These are phyloP conservation scores for Cosmopolites sordidus DNA, from an alignment of 2,888 invertebrate species.

Conservation along the genomic window DNA sequence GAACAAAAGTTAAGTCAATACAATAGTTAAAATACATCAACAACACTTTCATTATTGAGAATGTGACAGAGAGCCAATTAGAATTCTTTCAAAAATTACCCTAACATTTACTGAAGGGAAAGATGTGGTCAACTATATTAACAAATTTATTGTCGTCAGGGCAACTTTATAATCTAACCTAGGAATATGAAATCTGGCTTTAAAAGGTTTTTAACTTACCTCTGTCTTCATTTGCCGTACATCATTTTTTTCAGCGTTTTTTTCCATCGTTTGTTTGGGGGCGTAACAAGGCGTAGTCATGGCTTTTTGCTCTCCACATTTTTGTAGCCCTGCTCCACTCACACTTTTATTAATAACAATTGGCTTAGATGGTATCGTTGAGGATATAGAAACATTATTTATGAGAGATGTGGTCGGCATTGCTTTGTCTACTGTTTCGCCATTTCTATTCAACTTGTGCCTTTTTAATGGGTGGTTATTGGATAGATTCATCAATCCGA, in stretches of 20 bases:
- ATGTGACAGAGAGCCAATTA: too few species aligned
- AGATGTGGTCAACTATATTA: too few species aligned
- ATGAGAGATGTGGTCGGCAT: too few species aligned
- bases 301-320: slow-evolving; percentile 2
- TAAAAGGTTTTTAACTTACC: too few species aligned
- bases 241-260: slow-evolving; percentile 9
- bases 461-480: slow-evolving; percentile 44
- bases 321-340: slow-evolving; percentile 4
- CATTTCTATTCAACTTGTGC: slow-evolving; percentile 37
- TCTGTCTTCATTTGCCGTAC: background rate
- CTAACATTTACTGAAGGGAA: too few species aligned
- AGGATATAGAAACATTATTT: background rate
- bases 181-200: too few species aligned
- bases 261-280: slow-evolving; percentile 35
- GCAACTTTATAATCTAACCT: too few species aligned
- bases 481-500: slow-evolving; percentile 43
- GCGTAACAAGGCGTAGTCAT: slow-evolving; percentile 35
- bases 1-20: too few species aligned
- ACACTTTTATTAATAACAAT: slow-evolving; percentile 25
- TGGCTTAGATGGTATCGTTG: slow-evolving; percentile 22
- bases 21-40: too few species aligned
- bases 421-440: slow-evolving; percentile 17
- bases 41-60: too few species aligned
- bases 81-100: too few species aligned
- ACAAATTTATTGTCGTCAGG: too few species aligned